These are phyloP conservation scores for Acanthurus lineatus DNA, from an alignment of 2,797 vertebrate species.

Conservation along the genomic window DNA sequence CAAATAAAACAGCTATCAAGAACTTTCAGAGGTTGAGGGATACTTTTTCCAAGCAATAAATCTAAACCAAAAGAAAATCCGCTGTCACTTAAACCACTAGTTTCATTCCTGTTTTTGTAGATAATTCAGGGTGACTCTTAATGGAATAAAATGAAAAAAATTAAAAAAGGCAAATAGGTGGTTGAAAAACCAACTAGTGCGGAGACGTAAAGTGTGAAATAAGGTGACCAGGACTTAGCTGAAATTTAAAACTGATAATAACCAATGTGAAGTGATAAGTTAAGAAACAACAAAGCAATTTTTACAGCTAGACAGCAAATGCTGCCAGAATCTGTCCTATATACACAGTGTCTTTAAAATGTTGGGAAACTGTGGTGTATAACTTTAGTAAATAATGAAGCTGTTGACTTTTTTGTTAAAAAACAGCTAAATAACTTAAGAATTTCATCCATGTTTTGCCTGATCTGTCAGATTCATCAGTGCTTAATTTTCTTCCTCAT, in stretches of 20 bases:
- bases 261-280: no score
- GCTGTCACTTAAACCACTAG: not conserved
- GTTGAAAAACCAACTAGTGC: no score
- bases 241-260: no score
- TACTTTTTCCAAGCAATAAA: not conserved
- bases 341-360: not conserved
- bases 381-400: not conserved
- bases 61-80: not conserved
- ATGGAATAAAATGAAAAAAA: no score
- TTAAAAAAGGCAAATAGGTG: no score
- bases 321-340: not conserved
- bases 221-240: no score
- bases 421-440: not conserved
- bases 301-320: not conserved
- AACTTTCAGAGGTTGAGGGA: not conserved
- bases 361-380: not conserved
- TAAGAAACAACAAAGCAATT: no score
- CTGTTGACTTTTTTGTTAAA: not conserved
- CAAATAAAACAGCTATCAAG: not conserved
- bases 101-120: no score
- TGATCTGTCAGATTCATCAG: not conserved
- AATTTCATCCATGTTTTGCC: conserved; percentile 7
- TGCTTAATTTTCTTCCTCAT: not conserved
- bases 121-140: no score
- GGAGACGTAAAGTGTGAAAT: no score